Percentiles rank a stretch among this genome's conserved stretches.
Evolutionary conservation across 2,113 vertebrate species (phyloP).

Genomic region (Sturnira hondurensis): DNA sequence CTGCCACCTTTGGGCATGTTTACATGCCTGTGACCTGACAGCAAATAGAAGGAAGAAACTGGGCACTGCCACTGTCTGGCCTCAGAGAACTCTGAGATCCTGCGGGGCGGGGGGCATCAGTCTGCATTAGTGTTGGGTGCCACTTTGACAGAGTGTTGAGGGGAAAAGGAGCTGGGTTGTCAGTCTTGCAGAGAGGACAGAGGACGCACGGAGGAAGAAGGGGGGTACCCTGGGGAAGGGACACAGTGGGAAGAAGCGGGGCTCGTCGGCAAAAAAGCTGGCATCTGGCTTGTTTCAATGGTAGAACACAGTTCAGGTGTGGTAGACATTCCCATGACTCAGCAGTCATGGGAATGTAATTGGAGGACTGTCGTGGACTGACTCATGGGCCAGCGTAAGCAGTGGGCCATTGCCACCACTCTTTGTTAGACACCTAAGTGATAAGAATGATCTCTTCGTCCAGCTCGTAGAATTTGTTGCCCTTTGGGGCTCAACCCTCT

Average conservation of each 20-base stretch:
- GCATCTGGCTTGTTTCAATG: fast-evolving
- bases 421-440: not conserved
- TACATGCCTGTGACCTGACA: not conserved
- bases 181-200: not conserved
- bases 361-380: fast-evolving
- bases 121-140: too few species aligned
- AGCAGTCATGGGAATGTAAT: fast-evolving
- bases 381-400: too few species aligned
- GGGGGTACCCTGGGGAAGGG: not conserved
- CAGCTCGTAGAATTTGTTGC: not conserved
- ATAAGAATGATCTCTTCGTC: not conserved
- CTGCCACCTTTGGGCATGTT: not conserved
- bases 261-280: not conserved
- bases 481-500: not conserved
- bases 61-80: not conserved
- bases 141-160: not conserved
- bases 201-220: too few species aligned
- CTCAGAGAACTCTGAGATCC: not conserved
- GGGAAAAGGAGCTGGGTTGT: not conserved
- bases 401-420: fast-evolving
- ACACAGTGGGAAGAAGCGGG: fast-evolving
- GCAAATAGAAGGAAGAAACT: not conserved
- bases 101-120: fast-evolving
- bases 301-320: fast-evolving
- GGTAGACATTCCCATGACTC: too few species aligned